Percentiles rank a stretch among this genome's conserved stretches.
Conservation (phyloP, 2,888 invertebrate genomes). For the Oscheius onirici region DNA sequence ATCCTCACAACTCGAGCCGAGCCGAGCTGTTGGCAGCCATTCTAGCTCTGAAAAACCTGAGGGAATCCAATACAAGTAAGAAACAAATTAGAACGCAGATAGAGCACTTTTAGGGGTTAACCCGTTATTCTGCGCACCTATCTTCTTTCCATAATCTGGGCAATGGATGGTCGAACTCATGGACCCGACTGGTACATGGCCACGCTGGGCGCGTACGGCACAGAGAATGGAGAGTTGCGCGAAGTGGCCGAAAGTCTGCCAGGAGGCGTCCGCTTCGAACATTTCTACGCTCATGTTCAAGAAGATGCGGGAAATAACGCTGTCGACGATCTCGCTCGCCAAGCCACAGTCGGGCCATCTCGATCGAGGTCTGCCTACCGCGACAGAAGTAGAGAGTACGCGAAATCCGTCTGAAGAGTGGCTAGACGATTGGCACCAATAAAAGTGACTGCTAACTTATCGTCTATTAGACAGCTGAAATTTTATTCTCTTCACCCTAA, state of each 20-base stretch:
- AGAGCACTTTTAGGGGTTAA: too few relatives aligned
- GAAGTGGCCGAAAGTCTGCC: neutral
- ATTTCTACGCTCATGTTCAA: constrained; percentile 19
- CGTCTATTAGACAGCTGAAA: too few relatives aligned
- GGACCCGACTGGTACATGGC: neutral
- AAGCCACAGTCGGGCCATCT: constrained; percentile 10
- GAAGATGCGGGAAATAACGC: constrained; percentile 24
- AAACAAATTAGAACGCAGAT: too few relatives aligned
- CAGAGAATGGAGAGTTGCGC: constrained; percentile 6
- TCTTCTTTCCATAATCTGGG: neutral
- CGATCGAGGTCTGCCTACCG: constrained; percentile 4
- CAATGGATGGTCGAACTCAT: neutral
- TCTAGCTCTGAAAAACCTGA: constrained; percentile 10
- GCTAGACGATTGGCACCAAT: too few relatives aligned
- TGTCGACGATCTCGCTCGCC: constrained; percentile 21
- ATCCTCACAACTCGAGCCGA: constrained; percentile 6
- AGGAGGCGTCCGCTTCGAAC: constrained; percentile 13
- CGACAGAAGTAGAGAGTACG: constrained; percentile 13
- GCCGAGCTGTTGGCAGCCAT: constrained; percentile 12
- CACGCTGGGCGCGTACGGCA: neutral
- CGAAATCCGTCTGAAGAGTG: too few relatives aligned
- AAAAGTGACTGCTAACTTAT: too few relatives aligned
- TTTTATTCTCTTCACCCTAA: neutral
- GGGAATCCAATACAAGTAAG: too few relatives aligned
- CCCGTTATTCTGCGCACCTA: constrained; percentile 25